phyloP scores from a whole-genome alignment of 2,888 invertebrate species.

The Catocala nupta region DNA sequence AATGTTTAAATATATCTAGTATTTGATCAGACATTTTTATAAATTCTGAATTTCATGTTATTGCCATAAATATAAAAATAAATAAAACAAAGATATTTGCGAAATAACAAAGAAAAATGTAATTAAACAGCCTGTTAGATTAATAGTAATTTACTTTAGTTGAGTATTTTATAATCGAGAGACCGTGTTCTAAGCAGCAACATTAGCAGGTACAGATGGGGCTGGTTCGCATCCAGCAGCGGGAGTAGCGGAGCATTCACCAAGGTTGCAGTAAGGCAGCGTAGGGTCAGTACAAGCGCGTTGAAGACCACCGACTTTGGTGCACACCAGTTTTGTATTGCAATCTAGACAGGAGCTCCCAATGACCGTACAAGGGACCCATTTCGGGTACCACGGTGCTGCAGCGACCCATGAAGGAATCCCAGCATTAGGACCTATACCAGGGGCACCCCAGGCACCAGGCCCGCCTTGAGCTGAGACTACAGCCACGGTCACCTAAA shows the following conservation, averaged over 20 bases:
- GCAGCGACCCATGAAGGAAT: constrained; percentile 78
- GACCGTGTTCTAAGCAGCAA: no score
- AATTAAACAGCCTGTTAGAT: no score
- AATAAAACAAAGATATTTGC: no score
- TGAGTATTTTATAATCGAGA: no score
- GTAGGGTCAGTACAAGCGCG: constrained; percentile 75
- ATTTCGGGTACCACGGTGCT: constrained; percentile 78
- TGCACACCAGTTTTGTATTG: constrained; percentile 74
- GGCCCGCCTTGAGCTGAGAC: constrained; percentile 59
- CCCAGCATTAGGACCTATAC: constrained; percentile 66
- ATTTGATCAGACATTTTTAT: no score
- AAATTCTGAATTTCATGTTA: no score
- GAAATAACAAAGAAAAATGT: no score
- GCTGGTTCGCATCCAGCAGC: constrained; percentile 65
- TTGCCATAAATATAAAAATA: no score
- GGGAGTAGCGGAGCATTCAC: constrained; percentile 81
- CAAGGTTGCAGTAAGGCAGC: constrained; percentile 78
- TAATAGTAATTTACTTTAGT: no score
- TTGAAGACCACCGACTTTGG: constrained; percentile 74
- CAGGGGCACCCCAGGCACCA: constrained; percentile 41
- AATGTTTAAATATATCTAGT: no score
- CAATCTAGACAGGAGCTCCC: constrained; percentile 75
- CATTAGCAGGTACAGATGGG: constrained; percentile 33
- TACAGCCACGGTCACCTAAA: constrained; percentile 67
- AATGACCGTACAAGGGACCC: constrained; percentile 71